Percentiles rank a stretch among this genome's conserved stretches.
These are phyloP conservation scores for Protonemura montana DNA, from an alignment of 2,888 invertebrate species.

Conservation along the genomic window DNA sequence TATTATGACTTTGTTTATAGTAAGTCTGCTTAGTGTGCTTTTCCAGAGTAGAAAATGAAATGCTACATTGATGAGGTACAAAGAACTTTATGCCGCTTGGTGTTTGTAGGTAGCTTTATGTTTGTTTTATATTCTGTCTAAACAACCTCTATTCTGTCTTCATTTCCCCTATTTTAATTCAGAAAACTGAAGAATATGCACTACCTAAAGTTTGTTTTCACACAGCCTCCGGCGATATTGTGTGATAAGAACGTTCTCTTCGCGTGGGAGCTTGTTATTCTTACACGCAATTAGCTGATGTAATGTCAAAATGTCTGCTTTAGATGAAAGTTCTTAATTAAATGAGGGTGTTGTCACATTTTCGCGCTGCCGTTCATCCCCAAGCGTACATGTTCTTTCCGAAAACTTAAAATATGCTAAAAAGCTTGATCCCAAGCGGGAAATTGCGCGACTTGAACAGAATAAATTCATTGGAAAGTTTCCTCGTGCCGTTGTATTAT, in stretches of 20 bases:
- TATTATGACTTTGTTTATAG: neutral
- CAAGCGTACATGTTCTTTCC: neutral
- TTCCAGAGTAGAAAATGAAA: neutral
- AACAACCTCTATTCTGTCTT: neutral
- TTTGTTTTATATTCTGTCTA: neutral
- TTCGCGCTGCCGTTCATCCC: neutral
- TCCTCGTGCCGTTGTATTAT: neutral
- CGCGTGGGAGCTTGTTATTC: neutral
- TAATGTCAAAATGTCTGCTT: constrained; percentile 2
- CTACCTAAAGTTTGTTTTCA: neutral
- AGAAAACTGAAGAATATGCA: neutral
- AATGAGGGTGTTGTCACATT: constrained; percentile 30
- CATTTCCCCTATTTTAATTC: neutral
- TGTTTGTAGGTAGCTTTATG: neutral
- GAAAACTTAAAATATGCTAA: neutral
- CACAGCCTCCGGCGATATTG: neutral
- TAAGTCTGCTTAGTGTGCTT: neutral
- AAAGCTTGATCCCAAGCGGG: neutral
- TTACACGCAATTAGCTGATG: constrained; percentile 20
- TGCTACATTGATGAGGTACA: neutral
- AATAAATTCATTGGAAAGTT: constrained; percentile 1
- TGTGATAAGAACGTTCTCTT: neutral
- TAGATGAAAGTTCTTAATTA: constrained; percentile 34
- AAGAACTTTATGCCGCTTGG: neutral
- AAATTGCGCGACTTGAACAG: neutral